Base-by-base conservation (phyloP, 2,113 vertebrate genomes). In the Passer domesticus region DNA sequence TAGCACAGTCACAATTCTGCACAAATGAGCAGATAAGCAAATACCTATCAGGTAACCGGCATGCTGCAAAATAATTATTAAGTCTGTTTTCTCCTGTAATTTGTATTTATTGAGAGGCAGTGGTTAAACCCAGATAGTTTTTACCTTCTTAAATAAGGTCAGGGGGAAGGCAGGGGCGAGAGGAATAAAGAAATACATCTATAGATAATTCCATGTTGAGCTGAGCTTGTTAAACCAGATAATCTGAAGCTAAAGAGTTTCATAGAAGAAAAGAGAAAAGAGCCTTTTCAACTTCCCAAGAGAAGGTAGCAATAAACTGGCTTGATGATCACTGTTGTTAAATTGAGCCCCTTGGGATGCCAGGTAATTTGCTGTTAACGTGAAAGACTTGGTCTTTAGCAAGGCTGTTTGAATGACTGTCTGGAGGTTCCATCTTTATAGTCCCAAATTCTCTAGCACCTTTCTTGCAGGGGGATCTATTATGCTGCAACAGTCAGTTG, bases 321-420 rank as follows among this genome's bases (percentile, higher is more conserved):
- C 70, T 96, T 94, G 91, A 97, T 97, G 82, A 96, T 96, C 67
- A 59, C 66, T 94, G 76, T 59, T 91, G 87, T 94, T 94, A 91
- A 95, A 84, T 69, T 82, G 78, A 92, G 59, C 33, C 68, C 74
- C 85, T 94, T 37, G 62, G 90, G 89, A 88, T 52, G 60, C 85
- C 80, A 89, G 70, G 78, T 75, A 78, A 95, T 79, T 91, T 83
- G 56, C n/a, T 53, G 52, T 56, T 80, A 50, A 66, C 1, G 47
- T 53, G 59, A 81, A 85, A 91, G 92, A 21, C 82, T 79, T 37
- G 44, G 46, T 77, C 83, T 96, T 96, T 95, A 95, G 84, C 62
- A 85, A 94, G 73, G 9, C 86, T 58, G 47, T 83, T 85, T 95
- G 79, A 97, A 95, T 76, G 85, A 83, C 81, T 91, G 47, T 96